Evolutionary conservation across 2,888 invertebrate species (phyloP).

Genomic region (Aporophyla lueneburgensis): DNA sequence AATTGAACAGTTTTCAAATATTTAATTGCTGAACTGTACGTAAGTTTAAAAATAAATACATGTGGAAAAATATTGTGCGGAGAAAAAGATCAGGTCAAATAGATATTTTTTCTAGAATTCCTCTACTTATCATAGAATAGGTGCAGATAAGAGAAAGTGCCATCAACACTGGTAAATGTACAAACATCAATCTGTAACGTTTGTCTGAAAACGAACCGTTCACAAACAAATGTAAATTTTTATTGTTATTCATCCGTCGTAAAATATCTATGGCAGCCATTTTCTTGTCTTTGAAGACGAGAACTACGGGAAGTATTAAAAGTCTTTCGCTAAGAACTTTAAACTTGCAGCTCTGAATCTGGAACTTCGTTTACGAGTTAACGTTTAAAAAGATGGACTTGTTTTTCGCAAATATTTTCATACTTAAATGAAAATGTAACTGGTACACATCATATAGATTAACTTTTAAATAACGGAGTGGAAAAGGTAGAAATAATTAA

Average conservation of each 20-base stretch:
- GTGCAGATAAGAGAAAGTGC: constrained; percentile 22
- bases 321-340: constrained; percentile 67
- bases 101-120: constrained; percentile 11
- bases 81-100: not conserved
- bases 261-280: constrained; percentile 57
- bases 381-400: constrained; percentile 52
- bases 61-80: not conserved
- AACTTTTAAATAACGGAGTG: not conserved
- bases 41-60: not conserved
- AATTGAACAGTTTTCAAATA: not conserved
- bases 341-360: constrained; percentile 63
- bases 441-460: not conserved
- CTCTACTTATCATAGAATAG: constrained; percentile 18
- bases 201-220: constrained; percentile 37
- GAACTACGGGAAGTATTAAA: constrained; percentile 66
- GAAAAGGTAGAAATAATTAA: too few relatives aligned
- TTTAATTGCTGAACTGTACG: not conserved
- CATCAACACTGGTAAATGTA: constrained; percentile 38
- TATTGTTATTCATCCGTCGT: constrained; percentile 53
- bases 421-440: constrained; percentile 1
- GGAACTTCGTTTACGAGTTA: constrained; percentile 65
- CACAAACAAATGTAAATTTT: constrained; percentile 53
- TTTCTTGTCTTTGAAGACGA: constrained; percentile 54
- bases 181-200: constrained; percentile 47
- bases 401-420: constrained; percentile 20